phyloP scores from a whole-genome alignment of 1,140 invertebrate species.

The Coenobita brevimanus region DNA sequence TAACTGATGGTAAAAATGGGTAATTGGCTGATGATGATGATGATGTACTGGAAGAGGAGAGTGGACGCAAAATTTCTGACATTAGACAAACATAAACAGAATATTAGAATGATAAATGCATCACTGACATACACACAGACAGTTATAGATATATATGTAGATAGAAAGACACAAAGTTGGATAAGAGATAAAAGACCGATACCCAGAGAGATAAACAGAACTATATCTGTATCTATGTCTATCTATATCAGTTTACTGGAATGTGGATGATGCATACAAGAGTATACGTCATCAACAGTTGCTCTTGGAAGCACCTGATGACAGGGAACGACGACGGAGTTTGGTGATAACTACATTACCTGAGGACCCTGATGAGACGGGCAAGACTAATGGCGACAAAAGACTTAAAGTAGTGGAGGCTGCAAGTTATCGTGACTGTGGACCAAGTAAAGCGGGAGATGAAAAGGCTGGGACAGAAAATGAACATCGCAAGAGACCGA shows the following conservation, averaged over 20 bases:
- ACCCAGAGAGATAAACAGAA: not conserved
- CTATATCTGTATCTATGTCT: conserved; percentile 16
- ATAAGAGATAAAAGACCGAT: not conserved
- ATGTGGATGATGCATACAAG: not conserved
- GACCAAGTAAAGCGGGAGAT: not conserved
- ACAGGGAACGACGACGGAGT: not conserved
- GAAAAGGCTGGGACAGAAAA: not conserved
- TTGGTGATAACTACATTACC: not conserved
- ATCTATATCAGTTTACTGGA: not conserved
- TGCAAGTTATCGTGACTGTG: not conserved
- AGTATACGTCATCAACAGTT: not conserved
- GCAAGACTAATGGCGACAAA: not conserved
- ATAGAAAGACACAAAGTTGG: not conserved
- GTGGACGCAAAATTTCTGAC: not conserved
- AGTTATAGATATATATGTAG: conserved; percentile 2
- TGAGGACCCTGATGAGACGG: no score
- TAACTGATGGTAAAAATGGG: no score
- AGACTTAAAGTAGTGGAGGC: not conserved
- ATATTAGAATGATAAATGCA: not conserved
- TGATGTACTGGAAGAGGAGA: no score
- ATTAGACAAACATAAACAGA: not conserved
- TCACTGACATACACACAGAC: not conserved
- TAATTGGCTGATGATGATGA: no score
- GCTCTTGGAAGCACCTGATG: not conserved
- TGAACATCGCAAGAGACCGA: not conserved